These are phyloP conservation scores for Hormaphis cornu DNA, from an alignment of 1,140 invertebrate genomes.

Conservation along the genomic window DNA sequence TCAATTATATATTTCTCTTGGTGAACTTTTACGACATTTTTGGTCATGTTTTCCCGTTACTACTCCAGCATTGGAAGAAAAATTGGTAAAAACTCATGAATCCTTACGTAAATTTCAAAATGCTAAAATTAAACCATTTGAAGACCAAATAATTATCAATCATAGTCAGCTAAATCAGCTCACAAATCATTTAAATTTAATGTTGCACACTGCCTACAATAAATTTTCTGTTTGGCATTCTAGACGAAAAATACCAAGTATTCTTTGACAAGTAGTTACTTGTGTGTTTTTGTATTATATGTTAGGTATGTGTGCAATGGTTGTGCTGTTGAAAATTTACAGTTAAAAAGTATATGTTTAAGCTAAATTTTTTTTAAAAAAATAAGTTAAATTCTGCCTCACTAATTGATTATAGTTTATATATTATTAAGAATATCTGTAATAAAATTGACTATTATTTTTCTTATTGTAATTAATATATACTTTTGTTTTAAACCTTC, in stretches of 20 bases:
- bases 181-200: slow-evolving; percentile 75
- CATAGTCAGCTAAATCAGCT: slow-evolving; percentile 66
- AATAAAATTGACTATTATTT: too few species aligned
- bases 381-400: too few species aligned
- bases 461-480: not conserved
- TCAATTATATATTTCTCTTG: slow-evolving; percentile 70
- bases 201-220: slow-evolving; percentile 68
- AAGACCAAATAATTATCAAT: slow-evolving; percentile 68
- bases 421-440: too few species aligned
- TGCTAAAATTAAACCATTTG: slow-evolving; percentile 73
- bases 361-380: not conserved
- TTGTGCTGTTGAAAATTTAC: not conserved
- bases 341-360: not conserved
- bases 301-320: not conserved
- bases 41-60: slow-evolving; percentile 89
- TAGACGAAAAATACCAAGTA: slow-evolving; percentile 46
- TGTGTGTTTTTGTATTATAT: not conserved
- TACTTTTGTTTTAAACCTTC: not conserved
- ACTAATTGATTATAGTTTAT: too few species aligned
- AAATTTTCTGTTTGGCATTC: slow-evolving; percentile 80
- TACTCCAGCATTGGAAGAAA: slow-evolving; percentile 64
- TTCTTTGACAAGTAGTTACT: slow-evolving; percentile 13
- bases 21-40: slow-evolving; percentile 84
- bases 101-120: slow-evolving; percentile 79
- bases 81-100: slow-evolving; percentile 74